Percentiles rank a stretch among this genome's conserved stretches.
These are phyloP conservation scores for Parazoanthus swiftii DNA, from an alignment of 92 coral and sea anemone species.

Conservation along the genomic window DNA sequence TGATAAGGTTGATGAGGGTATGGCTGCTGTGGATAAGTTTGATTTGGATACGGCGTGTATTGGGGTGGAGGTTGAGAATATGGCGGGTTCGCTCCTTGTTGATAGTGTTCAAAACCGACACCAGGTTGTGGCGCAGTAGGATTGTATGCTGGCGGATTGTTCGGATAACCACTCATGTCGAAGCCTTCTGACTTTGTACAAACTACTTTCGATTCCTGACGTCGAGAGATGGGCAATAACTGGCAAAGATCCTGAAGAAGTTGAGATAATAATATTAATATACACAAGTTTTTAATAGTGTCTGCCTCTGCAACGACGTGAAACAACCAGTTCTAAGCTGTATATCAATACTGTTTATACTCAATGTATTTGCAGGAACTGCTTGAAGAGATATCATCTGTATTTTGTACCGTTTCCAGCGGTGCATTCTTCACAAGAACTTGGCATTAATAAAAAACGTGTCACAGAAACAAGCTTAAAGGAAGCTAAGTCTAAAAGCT, in stretches of 20 bases:
- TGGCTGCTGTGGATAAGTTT: constrained; percentile 37
- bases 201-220: neutral
- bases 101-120: constrained; percentile 85
- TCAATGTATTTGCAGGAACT: neutral
- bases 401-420: neutral
- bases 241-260: neutral
- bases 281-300: neutral
- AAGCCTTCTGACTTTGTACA: neutral
- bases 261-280: neutral
- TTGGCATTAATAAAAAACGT: no score
- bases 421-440: no score
- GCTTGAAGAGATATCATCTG: neutral
- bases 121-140: constrained; percentile 64
- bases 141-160: constrained; percentile 82
- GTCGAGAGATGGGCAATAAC: neutral
- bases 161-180: constrained; percentile 45
- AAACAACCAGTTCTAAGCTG: neutral
- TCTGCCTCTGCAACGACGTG: neutral
- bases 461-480: no score
- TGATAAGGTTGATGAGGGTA: constrained; percentile 54
- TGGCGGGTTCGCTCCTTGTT: constrained; percentile 90
- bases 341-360: neutral
- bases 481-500: neutral
- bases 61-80: constrained; percentile 60
- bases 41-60: constrained; percentile 52